phyloP scores from a whole-genome alignment of 1,140 invertebrate genomes.

The Bombus balteatus region DNA sequence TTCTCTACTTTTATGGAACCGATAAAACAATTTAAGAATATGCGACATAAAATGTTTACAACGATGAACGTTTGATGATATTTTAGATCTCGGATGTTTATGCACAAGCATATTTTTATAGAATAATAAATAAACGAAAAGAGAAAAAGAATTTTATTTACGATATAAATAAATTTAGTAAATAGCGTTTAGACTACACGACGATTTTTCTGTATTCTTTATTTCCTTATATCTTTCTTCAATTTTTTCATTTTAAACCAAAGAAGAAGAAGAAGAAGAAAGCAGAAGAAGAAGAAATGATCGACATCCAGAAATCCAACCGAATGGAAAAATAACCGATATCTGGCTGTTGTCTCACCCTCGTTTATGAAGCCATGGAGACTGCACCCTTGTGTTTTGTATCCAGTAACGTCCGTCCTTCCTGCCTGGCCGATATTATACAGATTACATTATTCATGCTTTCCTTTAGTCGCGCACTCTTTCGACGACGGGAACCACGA shows the following conservation, averaged over 20 bases:
- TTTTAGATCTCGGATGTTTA: not conserved
- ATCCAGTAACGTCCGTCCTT: constrained; percentile 51
- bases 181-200: not conserved
- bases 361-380: constrained; percentile 53
- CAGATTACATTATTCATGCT: constrained; percentile 68
- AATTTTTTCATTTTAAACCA: not conserved
- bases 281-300: constrained; percentile 12
- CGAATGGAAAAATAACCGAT: constrained; percentile 50
- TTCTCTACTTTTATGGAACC: not conserved
- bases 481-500: constrained; percentile 44
- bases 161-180: not conserved
- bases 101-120: not conserved
- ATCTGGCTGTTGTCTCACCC: constrained; percentile 36
- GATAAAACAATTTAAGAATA: not conserved
- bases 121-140: not conserved
- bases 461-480: constrained; percentile 54
- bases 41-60: not conserved
- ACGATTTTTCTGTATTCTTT: not conserved
- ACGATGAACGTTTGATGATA: not conserved
- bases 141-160: not conserved
- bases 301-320: constrained; percentile 3
- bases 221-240: too few relatives aligned
- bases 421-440: constrained; percentile 56
- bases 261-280: not conserved
- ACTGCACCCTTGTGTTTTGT: constrained; percentile 48